Evolutionary conservation across 2,797 vertebrate genomes (phyloP).

Genomic region (Odontamblyopus lacepedii): DNA sequence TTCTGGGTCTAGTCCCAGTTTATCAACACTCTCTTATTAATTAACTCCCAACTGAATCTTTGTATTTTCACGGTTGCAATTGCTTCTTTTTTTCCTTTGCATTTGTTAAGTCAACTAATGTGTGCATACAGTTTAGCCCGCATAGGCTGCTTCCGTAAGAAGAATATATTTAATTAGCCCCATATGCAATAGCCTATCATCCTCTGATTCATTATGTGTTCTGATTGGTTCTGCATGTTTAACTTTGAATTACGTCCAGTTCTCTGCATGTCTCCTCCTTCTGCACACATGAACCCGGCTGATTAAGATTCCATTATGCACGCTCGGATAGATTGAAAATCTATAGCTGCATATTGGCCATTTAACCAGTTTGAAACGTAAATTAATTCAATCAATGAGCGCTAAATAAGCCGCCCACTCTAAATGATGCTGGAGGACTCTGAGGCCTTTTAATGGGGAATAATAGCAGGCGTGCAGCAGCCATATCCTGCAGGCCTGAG

Average conservation of each 20-base stretch:
- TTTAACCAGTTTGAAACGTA: conserved; percentile 13
- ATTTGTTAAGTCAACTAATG: not conserved
- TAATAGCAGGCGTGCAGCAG: conserved; percentile 1
- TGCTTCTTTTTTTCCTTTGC: not conserved
- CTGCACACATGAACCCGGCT: not conserved
- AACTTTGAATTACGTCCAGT: not conserved
- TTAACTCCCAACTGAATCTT: not conserved
- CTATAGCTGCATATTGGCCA: conserved; percentile 1
- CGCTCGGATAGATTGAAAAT: not conserved
- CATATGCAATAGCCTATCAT: not conserved
- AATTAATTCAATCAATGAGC: not conserved
- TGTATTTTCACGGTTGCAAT: not conserved
- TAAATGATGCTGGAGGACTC: conserved; percentile 6
- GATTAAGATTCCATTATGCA: not conserved
- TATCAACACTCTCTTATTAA: not conserved
- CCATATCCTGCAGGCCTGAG: not conserved
- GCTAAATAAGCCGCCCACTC: conserved; percentile 10
- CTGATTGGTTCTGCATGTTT: conserved; percentile 6
- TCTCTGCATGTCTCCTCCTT: not conserved
- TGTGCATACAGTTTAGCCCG: not conserved
- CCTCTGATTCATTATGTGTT: conserved; percentile 1
- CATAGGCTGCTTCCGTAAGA: not conserved
- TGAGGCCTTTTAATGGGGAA: not conserved
- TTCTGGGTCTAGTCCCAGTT: not conserved
- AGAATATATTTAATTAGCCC: not conserved